phyloP scores from a whole-genome alignment of 2,888 invertebrate genomes.

The Hypomecis punctinalis region DNA sequence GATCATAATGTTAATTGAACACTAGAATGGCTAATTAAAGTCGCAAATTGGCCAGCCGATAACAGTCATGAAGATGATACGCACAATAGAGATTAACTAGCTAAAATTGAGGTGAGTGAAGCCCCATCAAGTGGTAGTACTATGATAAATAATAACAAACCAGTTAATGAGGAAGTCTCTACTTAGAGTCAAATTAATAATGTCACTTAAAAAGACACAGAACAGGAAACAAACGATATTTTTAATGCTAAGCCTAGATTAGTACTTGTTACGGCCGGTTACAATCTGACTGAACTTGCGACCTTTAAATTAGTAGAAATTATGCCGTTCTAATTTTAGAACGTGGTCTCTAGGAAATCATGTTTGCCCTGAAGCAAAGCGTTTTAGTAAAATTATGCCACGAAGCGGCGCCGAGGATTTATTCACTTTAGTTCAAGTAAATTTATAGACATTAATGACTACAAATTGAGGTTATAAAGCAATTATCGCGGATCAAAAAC shows the following conservation, averaged over 20 bases:
- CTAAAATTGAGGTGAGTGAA: constrained; percentile 68
- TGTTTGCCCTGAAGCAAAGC: constrained; percentile 32
- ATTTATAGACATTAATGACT: constrained; percentile 41
- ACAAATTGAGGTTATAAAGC: constrained; percentile 42
- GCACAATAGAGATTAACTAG: constrained; percentile 67
- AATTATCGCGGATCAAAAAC: constrained; percentile 23
- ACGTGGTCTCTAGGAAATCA: constrained; percentile 34
- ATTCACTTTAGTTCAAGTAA: constrained; percentile 36
- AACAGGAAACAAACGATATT: constrained; percentile 77
- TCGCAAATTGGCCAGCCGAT: constrained; percentile 41
- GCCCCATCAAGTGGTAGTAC: constrained; percentile 50
- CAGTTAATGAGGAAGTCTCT: constrained; percentile 81
- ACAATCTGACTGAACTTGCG: constrained; percentile 50
- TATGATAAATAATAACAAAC: constrained; percentile 75
- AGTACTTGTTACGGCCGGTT: constrained; percentile 66
- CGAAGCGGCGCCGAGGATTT: constrained; percentile 27
- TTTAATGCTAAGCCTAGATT: constrained; percentile 78
- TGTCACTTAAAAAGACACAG: constrained; percentile 75
- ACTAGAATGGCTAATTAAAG: constrained; percentile 29
- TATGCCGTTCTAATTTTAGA: constrained; percentile 40
- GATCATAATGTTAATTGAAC: constrained; percentile 34
- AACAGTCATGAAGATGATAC: constrained; percentile 50
- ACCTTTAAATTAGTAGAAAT: constrained; percentile 43
- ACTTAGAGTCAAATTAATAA: constrained; percentile 78
- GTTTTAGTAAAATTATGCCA: constrained; percentile 27